These are phyloP conservation scores for Lepidotrigona ventralis DNA, from an alignment of 1,140 invertebrate genomes.

Conservation along the genomic window DNA sequence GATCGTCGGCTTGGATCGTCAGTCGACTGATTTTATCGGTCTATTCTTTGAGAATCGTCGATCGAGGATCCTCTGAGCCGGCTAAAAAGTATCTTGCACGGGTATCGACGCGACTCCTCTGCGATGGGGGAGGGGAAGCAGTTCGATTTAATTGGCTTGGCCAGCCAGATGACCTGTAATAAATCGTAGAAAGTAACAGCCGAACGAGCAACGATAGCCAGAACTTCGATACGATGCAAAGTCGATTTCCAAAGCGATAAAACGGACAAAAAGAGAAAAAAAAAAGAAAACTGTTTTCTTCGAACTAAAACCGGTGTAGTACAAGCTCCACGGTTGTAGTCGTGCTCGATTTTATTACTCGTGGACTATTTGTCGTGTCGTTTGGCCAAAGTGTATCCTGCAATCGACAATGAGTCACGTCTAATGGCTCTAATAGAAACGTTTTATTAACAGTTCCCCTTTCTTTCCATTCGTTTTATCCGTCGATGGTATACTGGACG, in stretches of 20 bases:
- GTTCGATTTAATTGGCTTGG: constrained; percentile 31
- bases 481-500: too few relatives aligned
- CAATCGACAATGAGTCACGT: background rate
- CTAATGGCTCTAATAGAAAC: background rate
- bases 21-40: background rate
- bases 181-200: constrained; percentile 11
- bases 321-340: too few relatives aligned
- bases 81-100: background rate
- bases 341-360: background rate
- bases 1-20: background rate
- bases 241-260: background rate
- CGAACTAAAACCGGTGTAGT: background rate
- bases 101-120: constrained; percentile 9
- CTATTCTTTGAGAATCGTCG: background rate
- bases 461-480: background rate
- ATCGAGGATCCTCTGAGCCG: background rate
- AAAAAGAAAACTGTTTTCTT: background rate
- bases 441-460: background rate
- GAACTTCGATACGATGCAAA: background rate
- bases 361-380: background rate
- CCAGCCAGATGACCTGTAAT: constrained; percentile 9
- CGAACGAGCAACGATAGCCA: background rate
- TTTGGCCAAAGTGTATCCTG: background rate
- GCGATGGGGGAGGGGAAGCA: background rate
- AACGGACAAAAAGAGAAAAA: too few relatives aligned